Base-by-base conservation (phyloP, 2,888 invertebrate species). In the Muschampia plurimacula region DNA sequence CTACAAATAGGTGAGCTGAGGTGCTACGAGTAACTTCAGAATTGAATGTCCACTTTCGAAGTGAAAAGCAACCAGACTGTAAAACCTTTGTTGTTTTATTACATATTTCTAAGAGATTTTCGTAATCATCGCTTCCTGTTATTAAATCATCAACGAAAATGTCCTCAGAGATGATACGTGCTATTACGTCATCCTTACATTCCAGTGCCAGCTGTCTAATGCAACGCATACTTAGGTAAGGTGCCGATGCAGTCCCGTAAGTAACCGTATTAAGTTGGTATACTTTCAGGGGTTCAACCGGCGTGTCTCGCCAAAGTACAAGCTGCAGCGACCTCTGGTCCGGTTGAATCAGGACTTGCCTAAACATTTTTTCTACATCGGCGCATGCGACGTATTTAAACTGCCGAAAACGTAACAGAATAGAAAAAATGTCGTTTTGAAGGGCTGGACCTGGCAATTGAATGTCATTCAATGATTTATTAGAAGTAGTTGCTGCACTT, bases 351-450 rank as follows among this genome's bases (percentile, higher is more conserved):
- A 59, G 13, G 12, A 59, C 32, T 32, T 59, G 57, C 10, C 57
- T 59, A 32, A 32, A 59, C 57, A 59, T 59, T 59, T 59, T 59
- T 32, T 59, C 57, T 32, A 59, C 57, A 13, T 59, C 57, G 7
- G 57, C 57, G 57, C 57, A 59, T 32, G 57, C 57, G 0, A 59
- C 57, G 13, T 59, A 59, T 59, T 59, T 59, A 13, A 6, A 59
- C 13, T 59, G 57, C 13, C 57, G 28, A 32, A 59, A 59, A 12
- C 57, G 57, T 13, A 59, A 32, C 2, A 59, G 5, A 59, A 59
- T 59, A 32, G 57, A 59, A 13, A 59, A 59, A 32, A 59, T 59
- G 6, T 59, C 57, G 32, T 59, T 59, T 59, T 59, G 57, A 32
- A 59, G 57, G 3, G 57, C 32, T 32, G 57, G 57, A 32, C 57